These are phyloP conservation scores for Hippocampus kuda DNA, from an alignment of 2,797 vertebrate species.

Conservation along the genomic window DNA sequence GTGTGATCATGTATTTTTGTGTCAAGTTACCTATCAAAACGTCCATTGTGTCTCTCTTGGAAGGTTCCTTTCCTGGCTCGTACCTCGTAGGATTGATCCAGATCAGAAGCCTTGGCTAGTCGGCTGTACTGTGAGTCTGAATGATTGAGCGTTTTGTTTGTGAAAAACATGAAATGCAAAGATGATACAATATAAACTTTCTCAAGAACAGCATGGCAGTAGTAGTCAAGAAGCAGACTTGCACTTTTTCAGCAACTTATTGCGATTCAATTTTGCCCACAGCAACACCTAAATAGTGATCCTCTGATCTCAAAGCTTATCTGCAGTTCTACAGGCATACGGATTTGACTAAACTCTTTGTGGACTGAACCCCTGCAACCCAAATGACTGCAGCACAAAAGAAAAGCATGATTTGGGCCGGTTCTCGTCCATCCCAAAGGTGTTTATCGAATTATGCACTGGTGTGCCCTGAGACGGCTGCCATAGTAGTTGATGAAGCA, in stretches of 20 bases:
- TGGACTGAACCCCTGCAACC: too few relatives aligned
- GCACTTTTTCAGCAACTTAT: background rate
- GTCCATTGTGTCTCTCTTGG: slow-evolving; percentile 52
- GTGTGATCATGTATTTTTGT: background rate
- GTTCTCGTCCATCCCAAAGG: background rate
- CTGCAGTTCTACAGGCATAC: background rate
- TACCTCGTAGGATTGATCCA: slow-evolving; percentile 36
- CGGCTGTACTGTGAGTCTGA: slow-evolving; percentile 54
- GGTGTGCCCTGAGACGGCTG: background rate
- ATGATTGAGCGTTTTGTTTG: background rate
- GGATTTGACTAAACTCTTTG: background rate
- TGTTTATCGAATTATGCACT: background rate
- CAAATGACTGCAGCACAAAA: background rate
- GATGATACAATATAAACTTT: background rate
- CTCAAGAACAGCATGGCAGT: background rate
- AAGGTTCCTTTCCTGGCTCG: slow-evolving; percentile 34
- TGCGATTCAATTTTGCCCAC: background rate
- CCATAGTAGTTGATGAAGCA: background rate
- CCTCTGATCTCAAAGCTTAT: background rate
- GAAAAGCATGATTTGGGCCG: background rate
- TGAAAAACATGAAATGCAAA: background rate
- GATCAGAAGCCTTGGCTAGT: slow-evolving; percentile 50
- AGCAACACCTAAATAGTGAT: background rate
- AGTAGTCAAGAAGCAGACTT: background rate
- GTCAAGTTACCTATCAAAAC: slow-evolving; percentile 57